Base-by-base conservation (phyloP, 2,888 invertebrate genomes). In the Lamellibrachia satsuma region DNA sequence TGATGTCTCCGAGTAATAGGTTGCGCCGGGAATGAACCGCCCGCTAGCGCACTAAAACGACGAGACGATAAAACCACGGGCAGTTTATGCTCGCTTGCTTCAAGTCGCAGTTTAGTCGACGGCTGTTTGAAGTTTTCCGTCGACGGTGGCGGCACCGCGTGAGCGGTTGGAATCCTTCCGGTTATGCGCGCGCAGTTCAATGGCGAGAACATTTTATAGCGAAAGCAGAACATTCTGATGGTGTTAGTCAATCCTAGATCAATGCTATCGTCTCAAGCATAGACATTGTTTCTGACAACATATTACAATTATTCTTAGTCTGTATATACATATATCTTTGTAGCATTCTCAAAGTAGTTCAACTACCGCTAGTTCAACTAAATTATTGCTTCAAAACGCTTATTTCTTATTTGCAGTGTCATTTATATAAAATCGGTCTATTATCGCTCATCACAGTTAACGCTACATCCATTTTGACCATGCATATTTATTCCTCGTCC, bases 1-100 rank as follows among this genome's bases (percentile, higher is more conserved):
- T 75, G 75, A 75, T 75, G 75, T 75, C 22, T 15, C 75, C 75
- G 75, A 75, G 75, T 75, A 75, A 75, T 22, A 22, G 22, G 75
- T 75, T 75, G 75, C 75, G 75, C 75, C 22, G n/a, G 75, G 75
- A 75, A 15, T n/a, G 75, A 75, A 75, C 75, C 75, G 6, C 75
- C 75, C 75, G 15, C 75, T 22, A 75, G 75, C 75, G 75, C 75
- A 75, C 15, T 75, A 75, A 75, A 75, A 75, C 75, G 75, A 22
- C 75, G 75, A 15, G 75, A 75, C 75, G 75, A 75, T 75, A 75
- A 75, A 75, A 75, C 75, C 75, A 75, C 75, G 75, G 75, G 75
- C n/a, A 75, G 11, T 75, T 75, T 75, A 75, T 75, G 75, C 75
- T 75, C 22, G 75, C 22, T 22, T 11, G 75, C 75, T n/a, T 75